Evolutionary conservation across 2,797 vertebrate species (phyloP), one percentile per base, ranked within the genome.

Genomic region (Ispidina picta): DNA sequence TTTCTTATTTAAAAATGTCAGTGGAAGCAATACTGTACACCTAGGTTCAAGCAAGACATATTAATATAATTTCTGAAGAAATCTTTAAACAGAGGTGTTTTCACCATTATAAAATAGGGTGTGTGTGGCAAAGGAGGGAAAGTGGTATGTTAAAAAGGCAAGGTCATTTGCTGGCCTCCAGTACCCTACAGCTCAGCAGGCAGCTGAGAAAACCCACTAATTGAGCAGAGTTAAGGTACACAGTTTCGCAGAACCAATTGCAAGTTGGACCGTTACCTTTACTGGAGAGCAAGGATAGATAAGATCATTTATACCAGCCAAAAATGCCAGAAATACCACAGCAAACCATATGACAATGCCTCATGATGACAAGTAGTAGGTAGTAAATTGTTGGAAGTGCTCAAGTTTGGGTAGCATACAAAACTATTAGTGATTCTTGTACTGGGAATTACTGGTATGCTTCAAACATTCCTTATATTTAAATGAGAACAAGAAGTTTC

Each of bases 381-480:
- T 65, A 86, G 23, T 25, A 75, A 92, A 39, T 18, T 90, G 39
- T 13, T 87, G 17, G 19, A 86, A 94, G 31, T 31, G 25, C 43
- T 91, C 15, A 35, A 37, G 29, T 83, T 72, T 3, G 1, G 46
- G 68, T 56, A 83, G 55, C 16, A 83, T 41, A 70, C 18, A 60
- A 86, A 83, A 44, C 11, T 62, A 12, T 51, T 37, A 80, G 19
- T 63, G 55, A 86, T 62, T 83, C 78, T 62, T 72, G 28, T 43
- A 85, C 81, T 56, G 41, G 49, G 79, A 94, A 81, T 93, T 87
- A 78, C 66, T 93, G 89, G 82, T 83, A 93, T 70, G 75, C 73
- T 39, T 86, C 63, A 83, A 85, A 59, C 73, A 94, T 80, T 75
- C 65, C 51, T 71, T 49, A 51, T 69, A 91, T 94, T 83, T 66